These are phyloP conservation scores for Pluvianellus socialis DNA, from an alignment of 2,113 vertebrate genomes.

Conservation along the genomic window DNA sequence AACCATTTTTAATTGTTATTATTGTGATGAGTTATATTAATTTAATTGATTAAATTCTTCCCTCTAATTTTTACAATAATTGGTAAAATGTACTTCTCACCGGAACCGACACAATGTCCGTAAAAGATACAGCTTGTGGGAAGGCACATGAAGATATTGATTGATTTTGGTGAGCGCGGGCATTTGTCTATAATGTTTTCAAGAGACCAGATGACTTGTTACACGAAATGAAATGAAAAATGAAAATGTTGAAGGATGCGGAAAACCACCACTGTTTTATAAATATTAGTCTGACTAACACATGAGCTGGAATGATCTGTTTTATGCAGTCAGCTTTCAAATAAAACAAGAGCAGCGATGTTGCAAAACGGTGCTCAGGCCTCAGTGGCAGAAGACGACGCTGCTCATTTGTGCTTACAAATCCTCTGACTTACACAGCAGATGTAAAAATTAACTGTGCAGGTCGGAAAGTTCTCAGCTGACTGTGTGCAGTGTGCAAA, in stretches of 20 bases:
- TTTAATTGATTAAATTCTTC: not conserved
- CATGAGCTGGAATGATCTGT: not conserved
- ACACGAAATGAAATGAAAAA: not conserved
- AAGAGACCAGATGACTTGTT: not conserved
- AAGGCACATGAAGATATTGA: not conserved
- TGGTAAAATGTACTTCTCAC: not conserved
- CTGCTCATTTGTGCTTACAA: not conserved
- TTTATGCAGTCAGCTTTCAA: not conserved
- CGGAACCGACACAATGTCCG: not conserved
- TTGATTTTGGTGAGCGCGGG: not conserved
- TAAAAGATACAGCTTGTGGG: not conserved
- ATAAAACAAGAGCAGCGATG: not conserved
- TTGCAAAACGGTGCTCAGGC: not conserved
- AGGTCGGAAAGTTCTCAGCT: not conserved
- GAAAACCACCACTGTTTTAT: not conserved
- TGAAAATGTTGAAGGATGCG: not conserved
- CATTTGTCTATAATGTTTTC: not conserved
- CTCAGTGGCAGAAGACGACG: fast-evolving
- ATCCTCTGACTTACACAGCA: not conserved
- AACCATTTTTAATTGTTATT: not conserved
- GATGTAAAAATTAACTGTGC: not conserved
- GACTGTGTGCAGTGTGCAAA: not conserved
- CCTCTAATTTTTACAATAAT: not conserved
- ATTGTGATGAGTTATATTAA: not conserved
- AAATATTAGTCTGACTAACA: not conserved